Evolutionary conservation across 2,113 vertebrate genomes (phyloP).

Genomic region (Zosterops japonicus): DNA sequence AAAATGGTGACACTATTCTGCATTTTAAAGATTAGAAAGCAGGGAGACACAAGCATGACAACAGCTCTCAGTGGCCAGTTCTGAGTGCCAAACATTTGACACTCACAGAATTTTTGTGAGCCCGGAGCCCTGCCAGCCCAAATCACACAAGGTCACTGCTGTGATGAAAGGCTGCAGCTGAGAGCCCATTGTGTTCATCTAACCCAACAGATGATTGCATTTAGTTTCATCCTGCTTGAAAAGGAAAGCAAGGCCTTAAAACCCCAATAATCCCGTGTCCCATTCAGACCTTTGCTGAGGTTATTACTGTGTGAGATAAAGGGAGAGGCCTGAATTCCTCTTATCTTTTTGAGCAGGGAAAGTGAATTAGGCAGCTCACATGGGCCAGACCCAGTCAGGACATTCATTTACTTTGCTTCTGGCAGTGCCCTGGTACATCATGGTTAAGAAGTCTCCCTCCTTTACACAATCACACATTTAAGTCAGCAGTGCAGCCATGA

Average conservation of each 20-base stretch:
- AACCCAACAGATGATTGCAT: constrained; percentile 9
- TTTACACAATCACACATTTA: not conserved
- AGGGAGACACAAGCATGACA: not conserved
- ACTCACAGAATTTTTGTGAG: not conserved
- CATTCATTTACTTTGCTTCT: not conserved
- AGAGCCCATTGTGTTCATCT: not conserved
- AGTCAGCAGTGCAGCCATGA: not conserved
- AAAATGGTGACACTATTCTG: not conserved
- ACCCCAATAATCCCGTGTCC: constrained; percentile 20
- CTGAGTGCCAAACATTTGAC: constrained; percentile 19
- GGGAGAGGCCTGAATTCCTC: not conserved
- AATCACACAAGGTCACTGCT: not conserved
- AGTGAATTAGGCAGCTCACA: not conserved
- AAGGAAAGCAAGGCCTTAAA: constrained; percentile 15
- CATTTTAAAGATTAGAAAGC: not conserved
- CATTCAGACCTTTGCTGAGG: constrained; percentile 37
- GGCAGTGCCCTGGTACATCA: not conserved
- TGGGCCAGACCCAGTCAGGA: not conserved
- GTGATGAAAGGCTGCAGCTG: not conserved
- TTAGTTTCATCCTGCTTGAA: constrained; percentile 44
- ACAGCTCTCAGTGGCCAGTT: not conserved
- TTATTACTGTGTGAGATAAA: not conserved
- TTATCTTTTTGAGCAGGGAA: not conserved
- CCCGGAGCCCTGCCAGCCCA: not conserved
- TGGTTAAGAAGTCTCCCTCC: not conserved